These are phyloP conservation scores for Callipepla squamata DNA, from an alignment of 2,113 vertebrate genomes.

Conservation along the genomic window DNA sequence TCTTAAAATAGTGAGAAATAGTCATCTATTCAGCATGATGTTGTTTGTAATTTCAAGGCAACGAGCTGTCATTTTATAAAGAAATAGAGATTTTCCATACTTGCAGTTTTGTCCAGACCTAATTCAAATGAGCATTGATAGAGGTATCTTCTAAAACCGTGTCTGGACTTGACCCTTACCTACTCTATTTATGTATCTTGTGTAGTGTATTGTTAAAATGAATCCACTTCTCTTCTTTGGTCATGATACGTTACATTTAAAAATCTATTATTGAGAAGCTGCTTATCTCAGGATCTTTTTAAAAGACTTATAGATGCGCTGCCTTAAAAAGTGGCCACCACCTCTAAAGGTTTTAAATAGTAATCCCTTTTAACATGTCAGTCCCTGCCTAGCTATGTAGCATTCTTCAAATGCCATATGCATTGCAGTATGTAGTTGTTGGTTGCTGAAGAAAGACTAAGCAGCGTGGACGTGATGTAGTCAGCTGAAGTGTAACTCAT, in stretches of 20 bases:
- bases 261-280: background rate
- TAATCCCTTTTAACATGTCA: background rate
- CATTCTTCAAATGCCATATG: background rate
- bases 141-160: background rate
- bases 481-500: background rate
- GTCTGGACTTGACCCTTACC: background rate
- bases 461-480: background rate
- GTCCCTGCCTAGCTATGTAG: background rate
- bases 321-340: background rate
- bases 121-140: background rate
- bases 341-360: background rate
- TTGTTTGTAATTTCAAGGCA: background rate
- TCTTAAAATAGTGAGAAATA: background rate
- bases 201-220: background rate
- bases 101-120: background rate
- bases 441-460: background rate
- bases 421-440: background rate
- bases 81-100: background rate
- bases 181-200: background rate
- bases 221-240: background rate
- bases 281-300: background rate
- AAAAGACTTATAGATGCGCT: background rate
- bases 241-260: background rate
- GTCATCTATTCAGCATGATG: background rate
- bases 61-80: background rate